Evolutionary conservation across 1,140 invertebrate species (phyloP).

Genomic region (Bradysia coprophila): DNA sequence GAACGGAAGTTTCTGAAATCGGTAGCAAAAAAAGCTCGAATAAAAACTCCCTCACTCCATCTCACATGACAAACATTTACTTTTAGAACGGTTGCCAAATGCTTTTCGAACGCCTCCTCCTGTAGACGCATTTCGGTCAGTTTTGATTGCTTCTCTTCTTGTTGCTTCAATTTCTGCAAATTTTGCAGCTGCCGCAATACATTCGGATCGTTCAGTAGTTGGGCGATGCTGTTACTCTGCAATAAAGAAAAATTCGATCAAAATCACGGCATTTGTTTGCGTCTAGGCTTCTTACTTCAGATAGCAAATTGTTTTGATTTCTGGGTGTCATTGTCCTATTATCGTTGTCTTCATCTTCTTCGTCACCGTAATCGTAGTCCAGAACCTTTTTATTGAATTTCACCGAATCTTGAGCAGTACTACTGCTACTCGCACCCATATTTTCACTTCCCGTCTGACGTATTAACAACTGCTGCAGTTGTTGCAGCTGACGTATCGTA

Average conservation of each 20-base stretch:
- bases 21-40: conserved; percentile 1
- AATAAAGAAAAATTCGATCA: not conserved
- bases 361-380: conserved; percentile 71
- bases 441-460: conserved; percentile 22
- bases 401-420: conserved; percentile 21
- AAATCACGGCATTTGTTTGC: not conserved
- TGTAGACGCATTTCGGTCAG: conserved; percentile 51
- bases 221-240: conserved; percentile 20
- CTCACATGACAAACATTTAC: conserved; percentile 5
- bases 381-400: conserved; percentile 60
- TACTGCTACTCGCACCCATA: conserved; percentile 11
- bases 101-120: conserved; percentile 62
- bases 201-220: conserved; percentile 39
- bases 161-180: conserved; percentile 34
- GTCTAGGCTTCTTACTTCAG: too few species aligned
- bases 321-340: conserved; percentile 16
- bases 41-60: not conserved
- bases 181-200: conserved; percentile 38
- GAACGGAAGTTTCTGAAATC: conserved; percentile 47
- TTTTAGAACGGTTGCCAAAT: conserved; percentile 34
- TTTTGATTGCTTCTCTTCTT: conserved; percentile 48
- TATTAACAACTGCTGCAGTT: conserved; percentile 34
- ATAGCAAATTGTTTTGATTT: conserved; percentile 1
- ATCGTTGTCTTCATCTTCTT: conserved; percentile 57
- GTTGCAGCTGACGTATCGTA: conserved; percentile 34